Evolutionary conservation across 1,140 invertebrate genomes (phyloP).

Genomic region (Physella acuta): DNA sequence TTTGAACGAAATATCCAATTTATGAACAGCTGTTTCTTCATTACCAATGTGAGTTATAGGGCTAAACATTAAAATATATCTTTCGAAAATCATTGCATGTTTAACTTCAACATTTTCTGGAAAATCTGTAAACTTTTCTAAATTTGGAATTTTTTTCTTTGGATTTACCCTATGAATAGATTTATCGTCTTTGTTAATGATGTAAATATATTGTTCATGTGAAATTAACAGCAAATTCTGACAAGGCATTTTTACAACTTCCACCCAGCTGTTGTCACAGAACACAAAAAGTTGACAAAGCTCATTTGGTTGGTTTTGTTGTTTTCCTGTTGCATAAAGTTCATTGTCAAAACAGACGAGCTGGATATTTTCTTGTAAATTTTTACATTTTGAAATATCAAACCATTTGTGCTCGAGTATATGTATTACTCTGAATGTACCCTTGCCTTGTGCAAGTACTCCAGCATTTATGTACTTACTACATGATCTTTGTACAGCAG

Average conservation of each 20-base stretch:
- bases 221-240: neutral
- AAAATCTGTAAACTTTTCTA: neutral
- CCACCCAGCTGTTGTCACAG: neutral
- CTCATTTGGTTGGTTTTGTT: neutral
- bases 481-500: too few relatives aligned
- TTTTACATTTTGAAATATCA: too few relatives aligned
- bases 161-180: neutral
- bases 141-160: too few relatives aligned
- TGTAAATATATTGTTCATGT: neutral
- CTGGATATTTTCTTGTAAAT: too few relatives aligned
- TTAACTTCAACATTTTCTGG: neutral
- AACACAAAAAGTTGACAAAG: neutral
- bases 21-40: neutral
- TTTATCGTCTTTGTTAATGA: neutral
- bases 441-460: too few relatives aligned
- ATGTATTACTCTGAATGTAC: too few relatives aligned
- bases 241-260: neutral
- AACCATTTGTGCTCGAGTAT: too few relatives aligned
- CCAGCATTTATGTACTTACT: too few relatives aligned
- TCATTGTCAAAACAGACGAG: neutral
- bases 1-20: neutral
- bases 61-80: too few relatives aligned
- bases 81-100: too few relatives aligned
- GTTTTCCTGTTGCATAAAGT: neutral
- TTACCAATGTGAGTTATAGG: neutral